phyloP scores from a whole-genome alignment of 2,113 vertebrate species.

The Parus major region DNA sequence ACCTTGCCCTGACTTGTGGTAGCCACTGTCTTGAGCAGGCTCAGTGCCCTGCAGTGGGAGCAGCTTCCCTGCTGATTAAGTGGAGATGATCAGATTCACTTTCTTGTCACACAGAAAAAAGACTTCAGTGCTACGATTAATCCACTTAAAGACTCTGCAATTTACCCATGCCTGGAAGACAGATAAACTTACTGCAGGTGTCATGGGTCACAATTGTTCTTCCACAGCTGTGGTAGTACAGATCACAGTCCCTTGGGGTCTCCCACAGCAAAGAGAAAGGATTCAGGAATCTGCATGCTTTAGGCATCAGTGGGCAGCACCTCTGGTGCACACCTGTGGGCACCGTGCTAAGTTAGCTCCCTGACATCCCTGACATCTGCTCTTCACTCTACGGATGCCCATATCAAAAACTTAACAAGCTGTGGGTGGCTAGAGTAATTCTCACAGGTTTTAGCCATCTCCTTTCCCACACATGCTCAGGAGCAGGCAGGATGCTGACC shows the following conservation, averaged over 20 bases:
- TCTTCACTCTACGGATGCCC: background rate
- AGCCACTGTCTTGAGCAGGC: background rate
- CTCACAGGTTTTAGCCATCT: background rate
- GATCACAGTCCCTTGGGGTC: background rate
- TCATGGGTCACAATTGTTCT: background rate
- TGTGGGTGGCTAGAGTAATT: background rate
- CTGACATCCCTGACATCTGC: background rate
- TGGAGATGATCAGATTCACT: background rate
- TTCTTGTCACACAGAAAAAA: background rate
- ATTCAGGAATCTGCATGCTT: background rate
- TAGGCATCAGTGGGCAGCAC: background rate
- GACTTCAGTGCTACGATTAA: background rate
- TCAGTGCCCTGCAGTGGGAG: background rate
- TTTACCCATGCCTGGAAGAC: background rate
- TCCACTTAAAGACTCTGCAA: background rate
- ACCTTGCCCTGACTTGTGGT: background rate
- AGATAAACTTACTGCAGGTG: background rate
- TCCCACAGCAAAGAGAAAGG: background rate
- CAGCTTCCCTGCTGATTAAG: background rate
- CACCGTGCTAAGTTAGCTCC: background rate
- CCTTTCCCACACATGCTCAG: background rate
- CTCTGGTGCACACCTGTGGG: accelerated
- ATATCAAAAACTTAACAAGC: background rate
- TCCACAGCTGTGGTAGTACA: background rate
- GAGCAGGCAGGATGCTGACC: background rate